These are phyloP conservation scores for Trichosurus vulpecula DNA, from an alignment of 2,797 vertebrate genomes.

Conservation along the genomic window DNA sequence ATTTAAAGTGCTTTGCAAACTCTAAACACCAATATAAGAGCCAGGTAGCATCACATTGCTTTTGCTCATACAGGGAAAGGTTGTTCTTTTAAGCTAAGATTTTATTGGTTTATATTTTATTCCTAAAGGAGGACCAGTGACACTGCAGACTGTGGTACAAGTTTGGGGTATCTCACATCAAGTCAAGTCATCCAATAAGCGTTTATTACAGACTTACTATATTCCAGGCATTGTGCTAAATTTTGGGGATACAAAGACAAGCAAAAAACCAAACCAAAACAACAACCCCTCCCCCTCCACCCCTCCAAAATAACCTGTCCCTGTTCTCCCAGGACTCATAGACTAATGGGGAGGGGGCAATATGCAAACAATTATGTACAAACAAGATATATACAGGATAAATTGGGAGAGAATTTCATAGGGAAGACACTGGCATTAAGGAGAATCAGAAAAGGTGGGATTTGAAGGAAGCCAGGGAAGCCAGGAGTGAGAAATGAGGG, in stretches of 20 bases:
- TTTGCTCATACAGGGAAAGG: neutral
- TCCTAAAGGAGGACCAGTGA: neutral
- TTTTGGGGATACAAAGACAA: neutral
- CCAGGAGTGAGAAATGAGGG: neutral
- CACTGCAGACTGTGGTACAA: neutral
- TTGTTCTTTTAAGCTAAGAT: neutral
- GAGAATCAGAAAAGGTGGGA: neutral
- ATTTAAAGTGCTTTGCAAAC: neutral
- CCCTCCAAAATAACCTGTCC: too few relatives aligned
- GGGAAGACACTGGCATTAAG: neutral
- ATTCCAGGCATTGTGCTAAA: neutral
- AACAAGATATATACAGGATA: neutral
- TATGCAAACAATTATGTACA: neutral
- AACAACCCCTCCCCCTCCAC: too few relatives aligned
- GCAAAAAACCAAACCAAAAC: too few relatives aligned
- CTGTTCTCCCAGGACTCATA: neutral
- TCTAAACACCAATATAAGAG: neutral
- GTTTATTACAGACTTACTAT: neutral
- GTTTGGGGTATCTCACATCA: neutral
- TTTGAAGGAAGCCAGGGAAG: neutral
- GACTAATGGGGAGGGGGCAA: neutral
- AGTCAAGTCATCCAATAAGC: neutral
- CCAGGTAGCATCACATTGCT: neutral
- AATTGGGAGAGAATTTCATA: neutral
- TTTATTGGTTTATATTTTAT: neutral